A percentile compares a stretch with the other conserved stretches of the same genome.
These are phyloP conservation scores for Steinernema khuongi DNA, from an alignment of 1,140 invertebrate species.

Conservation along the genomic window DNA sequence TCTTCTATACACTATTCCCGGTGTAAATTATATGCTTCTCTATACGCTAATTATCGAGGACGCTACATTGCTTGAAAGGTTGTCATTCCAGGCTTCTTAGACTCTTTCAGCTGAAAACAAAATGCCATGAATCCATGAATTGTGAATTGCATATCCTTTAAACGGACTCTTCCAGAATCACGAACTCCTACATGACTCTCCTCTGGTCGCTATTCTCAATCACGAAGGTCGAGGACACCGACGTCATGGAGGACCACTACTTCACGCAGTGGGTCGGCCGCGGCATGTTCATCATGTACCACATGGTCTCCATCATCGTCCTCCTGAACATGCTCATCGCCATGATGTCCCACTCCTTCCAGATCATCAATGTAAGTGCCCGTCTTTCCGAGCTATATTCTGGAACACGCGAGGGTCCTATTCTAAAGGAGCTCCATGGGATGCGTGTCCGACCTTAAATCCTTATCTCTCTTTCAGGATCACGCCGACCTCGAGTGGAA, in stretches of 20 bases:
- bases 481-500: conserved; percentile 67
- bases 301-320: conserved; percentile 64
- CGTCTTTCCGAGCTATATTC: neutral
- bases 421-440: no score
- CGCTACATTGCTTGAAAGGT: no score
- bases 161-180: conserved; percentile 61
- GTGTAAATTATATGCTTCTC: no score
- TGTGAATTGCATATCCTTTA: no score
- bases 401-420: no score
- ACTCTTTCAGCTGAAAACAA: neutral
- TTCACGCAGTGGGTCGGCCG: conserved; percentile 51
- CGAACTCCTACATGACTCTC: conserved; percentile 63
- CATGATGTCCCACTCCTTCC: conserved; percentile 66
- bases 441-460: conserved; percentile 12
- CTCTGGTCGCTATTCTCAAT: conserved; percentile 65
- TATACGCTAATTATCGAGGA: no score
- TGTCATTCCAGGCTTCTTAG: neutral
- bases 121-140: no score
- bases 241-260: conserved; percentile 47
- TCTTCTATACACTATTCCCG: no score
- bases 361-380: conserved; percentile 63
- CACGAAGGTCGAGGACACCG: conserved; percentile 60
- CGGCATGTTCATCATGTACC: conserved; percentile 52
- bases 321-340: conserved; percentile 67
- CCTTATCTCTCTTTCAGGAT: conserved; percentile 58